Conservation (phyloP, 2,888 invertebrate species). For the Ochlodes sylvanus region DNA sequence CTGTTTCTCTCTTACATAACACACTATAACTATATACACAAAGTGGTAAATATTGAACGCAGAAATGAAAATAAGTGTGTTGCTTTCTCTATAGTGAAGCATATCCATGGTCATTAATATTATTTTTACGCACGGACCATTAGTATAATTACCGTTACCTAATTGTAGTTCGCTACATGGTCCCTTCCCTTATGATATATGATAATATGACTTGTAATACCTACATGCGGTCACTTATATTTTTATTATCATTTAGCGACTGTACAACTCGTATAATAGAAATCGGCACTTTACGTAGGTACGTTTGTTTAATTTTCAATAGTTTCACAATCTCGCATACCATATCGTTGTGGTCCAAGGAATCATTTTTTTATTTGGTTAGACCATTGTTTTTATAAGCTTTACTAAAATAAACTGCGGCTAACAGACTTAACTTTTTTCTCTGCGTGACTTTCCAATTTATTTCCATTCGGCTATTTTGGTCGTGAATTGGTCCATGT, state of each 20-base stretch:
- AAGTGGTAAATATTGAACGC: too few species aligned
- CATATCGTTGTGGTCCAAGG: background rate
- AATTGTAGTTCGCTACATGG: too few species aligned
- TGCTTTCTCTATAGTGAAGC: background rate
- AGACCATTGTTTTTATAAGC: constrained; percentile 27
- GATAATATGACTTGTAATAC: too few species aligned
- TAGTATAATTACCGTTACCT: background rate
- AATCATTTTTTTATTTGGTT: constrained; percentile 14
- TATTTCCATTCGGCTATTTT: constrained; percentile 39
- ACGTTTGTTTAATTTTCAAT: background rate
- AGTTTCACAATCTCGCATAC: background rate
- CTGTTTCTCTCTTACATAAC: background rate
- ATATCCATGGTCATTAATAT: background rate
- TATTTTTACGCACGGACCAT: background rate
- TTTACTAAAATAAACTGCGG: constrained; percentile 23
- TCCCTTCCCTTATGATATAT: too few species aligned
- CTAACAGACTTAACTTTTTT: constrained; percentile 27
- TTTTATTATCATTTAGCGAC: background rate
- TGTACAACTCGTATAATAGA: background rate
- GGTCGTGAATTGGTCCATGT: constrained; percentile 27
- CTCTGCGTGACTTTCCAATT: constrained; percentile 36
- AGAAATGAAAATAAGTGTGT: too few species aligned
- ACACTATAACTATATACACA: too few species aligned
- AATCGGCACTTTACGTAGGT: too few species aligned
- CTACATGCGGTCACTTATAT: too few species aligned